Base-by-base conservation (phyloP, 2,113 vertebrate species). In the Merops nubicus region DNA sequence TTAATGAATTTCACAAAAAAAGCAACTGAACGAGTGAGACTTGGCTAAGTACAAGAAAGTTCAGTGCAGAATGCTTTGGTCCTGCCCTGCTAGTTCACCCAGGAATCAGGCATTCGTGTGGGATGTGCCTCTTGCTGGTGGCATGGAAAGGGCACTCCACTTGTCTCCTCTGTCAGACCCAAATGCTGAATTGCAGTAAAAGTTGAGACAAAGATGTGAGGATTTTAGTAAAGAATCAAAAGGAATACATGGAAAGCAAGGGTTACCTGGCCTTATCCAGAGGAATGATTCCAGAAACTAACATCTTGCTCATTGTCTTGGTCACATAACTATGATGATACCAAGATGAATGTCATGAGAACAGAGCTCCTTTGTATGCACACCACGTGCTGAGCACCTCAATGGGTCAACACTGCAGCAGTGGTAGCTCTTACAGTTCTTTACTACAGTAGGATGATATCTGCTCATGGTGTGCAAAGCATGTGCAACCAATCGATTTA, bases 401-500 rank as follows among this genome's bases (percentile, higher is more conserved):
- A 16, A 12, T 9, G 25, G 33, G 11, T 28, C 43, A 64, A 29
- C 12, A 9, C 33, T n/a, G 56, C 56, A 78, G 50, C 45, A 59
- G 28, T 25, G 43, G 20, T 6, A 22, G 33, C 12, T 14, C 48
- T 29, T 50, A 17, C 70, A 89, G 48, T 38, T 54, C 56, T 75
- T 36, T 43, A 22, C 20, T 67, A 20, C 1, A 5, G 16, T 3
- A 50, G 56, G 51, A 25, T 40, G 26, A 26, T 60, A 36, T 60
- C 70, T 65, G 48, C 7, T 56, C 12, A 70, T 7, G 34, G 33
- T 40, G 47, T 34, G 89, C 56, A 53, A 64, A 59, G 23, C 14
- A 53, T 0, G 0, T 25, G 11, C 62, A 80, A 48, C 2, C 28
- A 31, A 70, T 9, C 12, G 18, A 15, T 42, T 76, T 29, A 69